Evolutionary conservation across 2,797 vertebrate genomes (phyloP).

Genomic region (Falco novaeseelandiae): DNA sequence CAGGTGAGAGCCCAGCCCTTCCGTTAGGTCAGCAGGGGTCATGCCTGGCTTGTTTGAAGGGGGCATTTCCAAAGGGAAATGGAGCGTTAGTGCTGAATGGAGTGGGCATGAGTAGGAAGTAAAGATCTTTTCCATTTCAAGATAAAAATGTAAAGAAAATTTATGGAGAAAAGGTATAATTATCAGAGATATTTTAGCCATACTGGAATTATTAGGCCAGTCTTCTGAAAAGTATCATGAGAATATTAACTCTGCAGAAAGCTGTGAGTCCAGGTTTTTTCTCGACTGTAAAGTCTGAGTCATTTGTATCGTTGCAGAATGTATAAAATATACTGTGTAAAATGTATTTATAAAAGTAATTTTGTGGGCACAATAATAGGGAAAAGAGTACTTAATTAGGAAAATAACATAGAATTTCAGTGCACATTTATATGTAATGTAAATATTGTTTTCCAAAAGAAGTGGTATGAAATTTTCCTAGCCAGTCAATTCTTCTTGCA

Average conservation of each 20-base stretch:
- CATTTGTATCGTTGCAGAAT: background rate
- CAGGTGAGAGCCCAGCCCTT: background rate
- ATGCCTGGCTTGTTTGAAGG: background rate
- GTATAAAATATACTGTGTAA: background rate
- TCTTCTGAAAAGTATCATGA: background rate
- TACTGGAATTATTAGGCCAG: background rate
- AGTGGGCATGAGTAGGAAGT: background rate
- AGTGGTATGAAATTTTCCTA: background rate
- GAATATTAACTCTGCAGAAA: background rate
- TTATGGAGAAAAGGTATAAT: background rate
- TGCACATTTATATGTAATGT: background rate
- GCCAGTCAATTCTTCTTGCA: background rate
- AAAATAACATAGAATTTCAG: background rate
- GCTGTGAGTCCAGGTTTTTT: background rate
- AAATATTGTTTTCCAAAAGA: background rate
- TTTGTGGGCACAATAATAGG: background rate
- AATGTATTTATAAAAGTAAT: background rate
- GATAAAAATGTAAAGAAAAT: background rate
- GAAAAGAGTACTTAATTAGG: background rate
- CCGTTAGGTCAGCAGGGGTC: rapidly evolving
- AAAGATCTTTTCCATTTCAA: background rate
- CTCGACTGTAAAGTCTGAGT: background rate
- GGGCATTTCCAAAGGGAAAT: background rate
- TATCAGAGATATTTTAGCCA: background rate
- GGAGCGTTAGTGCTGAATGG: background rate